Base-by-base conservation (phyloP, 1,140 invertebrate species). In the Temnothorax longispinosus region DNA sequence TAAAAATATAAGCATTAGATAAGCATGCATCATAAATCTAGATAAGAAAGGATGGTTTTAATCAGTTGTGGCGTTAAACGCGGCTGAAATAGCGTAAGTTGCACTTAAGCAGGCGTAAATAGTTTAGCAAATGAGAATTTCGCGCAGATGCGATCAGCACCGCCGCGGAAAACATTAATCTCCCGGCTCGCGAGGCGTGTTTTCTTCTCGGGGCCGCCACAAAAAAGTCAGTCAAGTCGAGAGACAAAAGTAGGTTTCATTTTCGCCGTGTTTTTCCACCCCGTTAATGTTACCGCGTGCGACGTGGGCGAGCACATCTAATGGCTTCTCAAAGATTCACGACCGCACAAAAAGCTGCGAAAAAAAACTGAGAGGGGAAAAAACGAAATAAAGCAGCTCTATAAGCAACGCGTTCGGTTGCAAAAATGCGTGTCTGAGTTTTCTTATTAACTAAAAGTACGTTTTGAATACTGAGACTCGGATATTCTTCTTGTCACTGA, bases 171-270 rank as follows among this genome's bases (percentile, higher is more conserved):
- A 81, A 81, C 77, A 81, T 81, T 81, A 69, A 81, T 81, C 77
- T 81, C 47, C 64, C 15, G 47, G 58, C 15, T 77, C 60, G n/a
- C 76, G n/a, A 58, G 60, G 32, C 47, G 64, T 41, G 77, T 65
- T 81, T 56, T 81, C 77, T 81, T 11, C 21, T 18, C 8, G 21
- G 35, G 27, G 13, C 38, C 18, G 1, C 21, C 47, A 32, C 64
- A 81, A 81, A 81, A 81, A 71, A 81, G 64, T 71, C 64, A 81
- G 77, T 81, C 64, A 81, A 81, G 77, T 56, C 77, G 64, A 81
- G 77, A 81, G 77, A 81, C 77, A 81, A 81, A 81, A 81, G 77
- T 81, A 80, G 77, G 64, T 81, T 81, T 81, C 64, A 81, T 81
- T 71, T 81, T 81, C 77, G 32, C 58, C 77, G 13, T 35, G 62